Conservation (phyloP, 2,113 vertebrate species). For the Crypturellus undulatus region DNA sequence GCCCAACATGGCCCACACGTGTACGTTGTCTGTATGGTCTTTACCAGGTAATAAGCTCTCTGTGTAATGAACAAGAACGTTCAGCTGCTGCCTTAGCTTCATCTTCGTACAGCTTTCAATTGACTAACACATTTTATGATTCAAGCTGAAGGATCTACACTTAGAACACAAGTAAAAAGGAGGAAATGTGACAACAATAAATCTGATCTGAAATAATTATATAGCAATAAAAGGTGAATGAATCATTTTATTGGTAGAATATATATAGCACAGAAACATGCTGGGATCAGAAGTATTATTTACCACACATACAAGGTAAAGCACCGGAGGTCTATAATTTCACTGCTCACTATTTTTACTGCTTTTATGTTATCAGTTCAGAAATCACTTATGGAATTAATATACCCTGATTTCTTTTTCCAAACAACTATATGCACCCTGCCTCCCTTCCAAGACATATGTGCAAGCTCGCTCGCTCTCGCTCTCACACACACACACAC, state of each 20-base stretch:
- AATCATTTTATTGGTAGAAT: neutral
- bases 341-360: conserved; percentile 21
- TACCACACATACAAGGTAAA: neutral
- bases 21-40: accelerated
- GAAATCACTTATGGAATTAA: conserved; percentile 52
- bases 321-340: neutral
- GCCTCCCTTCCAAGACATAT: conserved; percentile 53
- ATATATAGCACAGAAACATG: neutral
- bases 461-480: conserved; percentile 24
- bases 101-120: neutral
- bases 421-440: conserved; percentile 53
- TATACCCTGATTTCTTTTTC: conserved; percentile 43
- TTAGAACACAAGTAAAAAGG: neutral
- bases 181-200: conserved; percentile 18
- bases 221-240: neutral
- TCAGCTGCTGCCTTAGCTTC: neutral
- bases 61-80: neutral
- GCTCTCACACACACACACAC: neutral
- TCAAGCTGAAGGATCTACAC: neutral
- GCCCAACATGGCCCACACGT: neutral
- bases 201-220: neutral
- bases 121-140: neutral
- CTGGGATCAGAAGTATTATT: conserved; percentile 31
- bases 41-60: neutral
- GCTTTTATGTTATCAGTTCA: conserved; percentile 28